Evolutionary conservation across 2,113 vertebrate genomes (phyloP).

Genomic region (Casuarius casuarius): DNA sequence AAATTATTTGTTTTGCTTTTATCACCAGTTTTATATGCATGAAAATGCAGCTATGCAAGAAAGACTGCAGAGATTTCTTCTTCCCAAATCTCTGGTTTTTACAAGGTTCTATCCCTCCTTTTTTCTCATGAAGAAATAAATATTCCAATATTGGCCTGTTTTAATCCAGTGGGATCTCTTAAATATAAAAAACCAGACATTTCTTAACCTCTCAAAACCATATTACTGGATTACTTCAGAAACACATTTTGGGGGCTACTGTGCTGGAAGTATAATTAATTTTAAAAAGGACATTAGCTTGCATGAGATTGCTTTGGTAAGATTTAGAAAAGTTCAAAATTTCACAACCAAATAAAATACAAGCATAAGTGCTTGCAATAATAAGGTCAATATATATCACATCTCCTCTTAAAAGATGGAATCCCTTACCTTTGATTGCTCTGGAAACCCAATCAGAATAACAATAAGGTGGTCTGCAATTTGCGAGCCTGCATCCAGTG

Average conservation of each 20-base stretch:
- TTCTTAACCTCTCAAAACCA: background rate
- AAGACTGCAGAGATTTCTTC: background rate
- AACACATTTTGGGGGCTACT: background rate
- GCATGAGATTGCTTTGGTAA: background rate
- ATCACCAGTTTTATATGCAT: background rate
- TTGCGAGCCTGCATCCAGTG: constrained; percentile 96
- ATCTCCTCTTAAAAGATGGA: constrained; percentile 40
- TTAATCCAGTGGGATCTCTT: background rate
- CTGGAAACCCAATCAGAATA: constrained; percentile 98
- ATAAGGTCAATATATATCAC: constrained; percentile 8
- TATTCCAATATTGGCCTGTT: background rate
- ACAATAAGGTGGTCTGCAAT: constrained; percentile 98
- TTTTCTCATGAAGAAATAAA: constrained; percentile 35
- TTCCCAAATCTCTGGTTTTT: background rate
- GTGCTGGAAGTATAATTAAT: constrained; percentile 30
- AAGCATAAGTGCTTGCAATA: constrained; percentile 54
- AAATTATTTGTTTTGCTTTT: background rate
- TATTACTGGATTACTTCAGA: background rate
- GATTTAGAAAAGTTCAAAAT: background rate
- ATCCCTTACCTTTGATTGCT: constrained; percentile 94
- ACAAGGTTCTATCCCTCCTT: background rate
- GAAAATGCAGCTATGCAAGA: background rate
- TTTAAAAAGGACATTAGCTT: constrained; percentile 38
- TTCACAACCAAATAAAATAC: constrained; percentile 22
- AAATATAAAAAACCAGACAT: background rate